Evolutionary conservation across 2,888 invertebrate genomes (phyloP).

Genomic region (Amphipoea lucens): DNA sequence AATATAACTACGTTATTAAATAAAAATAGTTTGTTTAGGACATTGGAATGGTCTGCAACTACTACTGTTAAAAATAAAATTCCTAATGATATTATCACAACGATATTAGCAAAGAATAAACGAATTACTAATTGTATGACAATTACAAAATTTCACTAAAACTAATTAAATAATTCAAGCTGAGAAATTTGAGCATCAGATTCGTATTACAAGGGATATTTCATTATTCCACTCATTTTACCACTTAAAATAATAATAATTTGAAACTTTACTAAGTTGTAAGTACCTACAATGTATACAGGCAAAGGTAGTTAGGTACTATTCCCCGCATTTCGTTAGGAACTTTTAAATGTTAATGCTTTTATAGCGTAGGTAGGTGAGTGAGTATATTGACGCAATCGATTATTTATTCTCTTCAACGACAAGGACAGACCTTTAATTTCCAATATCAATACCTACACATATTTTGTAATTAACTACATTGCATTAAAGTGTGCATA

Average conservation of each 20-base stretch:
- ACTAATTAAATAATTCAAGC: slow-evolving; percentile 81
- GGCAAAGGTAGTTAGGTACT: neutral
- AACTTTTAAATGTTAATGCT: slow-evolving; percentile 30
- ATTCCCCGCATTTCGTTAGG: slow-evolving; percentile 41
- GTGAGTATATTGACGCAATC: neutral
- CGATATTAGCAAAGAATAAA: slow-evolving; percentile 81
- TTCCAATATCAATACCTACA: slow-evolving; percentile 9
- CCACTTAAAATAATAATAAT: slow-evolving; percentile 80
- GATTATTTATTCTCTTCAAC: neutral
- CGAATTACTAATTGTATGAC: slow-evolving; percentile 74
- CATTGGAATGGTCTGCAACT: slow-evolving; percentile 74
- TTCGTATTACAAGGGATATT: slow-evolving; percentile 68
- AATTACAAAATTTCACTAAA: slow-evolving; percentile 76
- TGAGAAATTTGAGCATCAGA: slow-evolving; percentile 88
- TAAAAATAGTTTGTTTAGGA: slow-evolving; percentile 67
- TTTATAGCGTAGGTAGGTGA: neutral
- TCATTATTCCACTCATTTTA: slow-evolving; percentile 81
- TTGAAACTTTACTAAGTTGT: slow-evolving; percentile 75
- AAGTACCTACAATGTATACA: slow-evolving; percentile 7
- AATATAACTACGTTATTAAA: slow-evolving; percentile 76
- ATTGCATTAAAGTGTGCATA: neutral
- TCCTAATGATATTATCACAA: slow-evolving; percentile 76
- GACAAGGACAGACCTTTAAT: slow-evolving; percentile 4
- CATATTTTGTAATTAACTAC: neutral
- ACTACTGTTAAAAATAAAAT: slow-evolving; percentile 79